Conservation (phyloP, 2,113 vertebrate genomes). For the Nestor notabilis region DNA sequence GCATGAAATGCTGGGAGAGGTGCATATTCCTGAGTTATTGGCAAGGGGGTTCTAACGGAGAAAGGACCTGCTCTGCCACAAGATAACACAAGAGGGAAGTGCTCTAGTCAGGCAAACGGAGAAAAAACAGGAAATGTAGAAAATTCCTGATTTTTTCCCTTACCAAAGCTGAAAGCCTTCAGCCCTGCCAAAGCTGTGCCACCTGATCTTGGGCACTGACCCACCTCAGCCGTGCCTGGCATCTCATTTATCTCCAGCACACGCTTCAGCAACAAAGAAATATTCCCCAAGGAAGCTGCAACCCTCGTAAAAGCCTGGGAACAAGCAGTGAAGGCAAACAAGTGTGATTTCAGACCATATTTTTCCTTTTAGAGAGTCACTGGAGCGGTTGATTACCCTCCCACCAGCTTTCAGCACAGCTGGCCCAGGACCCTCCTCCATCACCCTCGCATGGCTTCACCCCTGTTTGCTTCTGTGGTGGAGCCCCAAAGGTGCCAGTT, state of each 20-base stretch:
- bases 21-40: rapidly evolving
- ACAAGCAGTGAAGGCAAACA: neutral
- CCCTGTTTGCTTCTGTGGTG: rapidly evolving
- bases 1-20: neutral
- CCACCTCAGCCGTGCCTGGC: neutral
- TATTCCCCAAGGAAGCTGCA: neutral
- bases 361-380: neutral
- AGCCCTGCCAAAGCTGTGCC: rapidly evolving
- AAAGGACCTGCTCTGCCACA: neutral
- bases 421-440: neutral
- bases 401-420: neutral
- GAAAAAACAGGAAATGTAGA: neutral
- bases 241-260: neutral
- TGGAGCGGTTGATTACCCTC: neutral
- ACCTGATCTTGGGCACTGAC: neutral
- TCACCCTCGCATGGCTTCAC: neutral
- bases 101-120: rapidly evolving
- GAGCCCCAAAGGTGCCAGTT: rapidly evolving
- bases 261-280: neutral
- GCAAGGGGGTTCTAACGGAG: neutral
- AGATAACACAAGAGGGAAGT: neutral
- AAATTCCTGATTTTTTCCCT: neutral
- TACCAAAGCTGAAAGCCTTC: neutral
- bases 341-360: rapidly evolving
- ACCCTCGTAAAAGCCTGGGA: neutral